Evolutionary conservation across 2,888 invertebrate species (phyloP), one percentile per base, ranked within the genome.

Genomic region (Amiota communis): DNA sequence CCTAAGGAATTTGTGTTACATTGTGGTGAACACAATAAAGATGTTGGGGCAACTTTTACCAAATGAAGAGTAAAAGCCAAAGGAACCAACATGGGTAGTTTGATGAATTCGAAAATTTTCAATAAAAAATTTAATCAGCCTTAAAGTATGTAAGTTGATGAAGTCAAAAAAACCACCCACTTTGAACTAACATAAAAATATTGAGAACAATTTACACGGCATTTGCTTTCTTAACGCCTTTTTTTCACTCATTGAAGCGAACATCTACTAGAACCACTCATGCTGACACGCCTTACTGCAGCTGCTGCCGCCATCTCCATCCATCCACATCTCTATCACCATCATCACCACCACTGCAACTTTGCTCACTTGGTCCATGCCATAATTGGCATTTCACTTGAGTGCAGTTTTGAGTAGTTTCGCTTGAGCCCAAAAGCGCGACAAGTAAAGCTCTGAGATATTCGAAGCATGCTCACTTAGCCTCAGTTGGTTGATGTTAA

Each of bases 381-480:
- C 72, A 59, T 72, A 72, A 72, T 74, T 70, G 72, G 64, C 65
- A 56, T 64, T 72, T 57, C 57, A 63, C 48, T 72, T 70, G 70
- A 74, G 69, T 72, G 59, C 56, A 64, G 51, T 70, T 72, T 70
- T 70, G 65, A 65, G 65, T 65, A 20, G 15, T 53, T 53, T 15
- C 53, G 53, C 53, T 15, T 15, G 13, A 53, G 53, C 13, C n/a
- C 15, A 53, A 53, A 53, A 53, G n/a, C n/a, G 17, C 15, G 20
- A 20, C 59, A 20, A n/a, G 53, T 20, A 59, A 59, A 6, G 17
- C 46, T 13, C 63, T 13, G 36, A 36, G 63, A 46, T 64, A 64
- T 64, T 23, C 36, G 13, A 64, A 46, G 12, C 46, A 64, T 64
- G 63, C 63, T 46, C 46, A 64, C 46, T 64, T 46, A 46, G n/a